Evolutionary conservation across 2,113 vertebrate species (phyloP).

Genomic region (Atlantisia rogersi): DNA sequence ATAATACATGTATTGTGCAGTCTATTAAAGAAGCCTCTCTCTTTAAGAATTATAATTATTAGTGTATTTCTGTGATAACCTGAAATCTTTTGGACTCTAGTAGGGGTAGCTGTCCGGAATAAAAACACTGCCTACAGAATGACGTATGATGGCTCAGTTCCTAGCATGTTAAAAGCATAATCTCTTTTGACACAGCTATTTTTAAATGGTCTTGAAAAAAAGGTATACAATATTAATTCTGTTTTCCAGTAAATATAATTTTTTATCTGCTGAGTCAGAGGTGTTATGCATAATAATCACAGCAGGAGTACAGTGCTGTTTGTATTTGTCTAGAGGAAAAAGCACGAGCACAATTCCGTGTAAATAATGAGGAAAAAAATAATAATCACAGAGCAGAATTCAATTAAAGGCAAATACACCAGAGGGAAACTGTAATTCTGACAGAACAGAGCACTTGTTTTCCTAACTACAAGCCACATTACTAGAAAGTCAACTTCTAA

Average conservation of each 20-base stretch:
- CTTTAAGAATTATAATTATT: not conserved
- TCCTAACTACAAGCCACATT: not conserved
- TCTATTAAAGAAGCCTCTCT: not conserved
- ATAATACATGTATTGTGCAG: not conserved
- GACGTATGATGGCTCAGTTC: not conserved
- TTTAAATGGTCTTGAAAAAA: not conserved
- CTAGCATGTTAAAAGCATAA: conserved; percentile 37
- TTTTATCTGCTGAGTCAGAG: conserved; percentile 45
- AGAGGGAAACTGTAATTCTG: not conserved
- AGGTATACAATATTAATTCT: conserved; percentile 30
- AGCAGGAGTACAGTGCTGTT: conserved; percentile 11
- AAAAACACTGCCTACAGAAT: conserved; percentile 10
- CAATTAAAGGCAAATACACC: not conserved
- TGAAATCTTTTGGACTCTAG: not conserved
- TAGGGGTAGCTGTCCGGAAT: not conserved
- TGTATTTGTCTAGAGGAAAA: conserved; percentile 1
- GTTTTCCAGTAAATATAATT: conserved; percentile 44
- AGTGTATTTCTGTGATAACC: not conserved
- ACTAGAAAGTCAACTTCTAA: not conserved
- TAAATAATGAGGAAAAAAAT: not conserved
- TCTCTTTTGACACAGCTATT: conserved; percentile 45
- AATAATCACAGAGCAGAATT: not conserved
- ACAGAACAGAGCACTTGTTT: not conserved
- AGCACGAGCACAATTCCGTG: not conserved
- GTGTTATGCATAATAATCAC: conserved; percentile 21